Base-by-base conservation (phyloP, 2,888 invertebrate genomes). In the Sclerodermus sp. region DNA sequence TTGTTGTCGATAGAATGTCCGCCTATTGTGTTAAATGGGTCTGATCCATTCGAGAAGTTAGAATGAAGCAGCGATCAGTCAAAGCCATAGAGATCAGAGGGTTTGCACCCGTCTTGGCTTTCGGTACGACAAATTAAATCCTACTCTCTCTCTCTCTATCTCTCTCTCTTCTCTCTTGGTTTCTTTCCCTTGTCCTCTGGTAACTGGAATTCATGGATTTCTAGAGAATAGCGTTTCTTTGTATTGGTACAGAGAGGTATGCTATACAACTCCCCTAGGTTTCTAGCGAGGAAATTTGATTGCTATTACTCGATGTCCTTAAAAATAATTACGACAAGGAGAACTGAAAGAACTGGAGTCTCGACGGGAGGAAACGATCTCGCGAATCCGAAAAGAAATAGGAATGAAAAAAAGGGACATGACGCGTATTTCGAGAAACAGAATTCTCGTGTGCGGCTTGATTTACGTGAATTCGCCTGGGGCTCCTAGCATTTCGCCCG, bases 41-140 rank as follows among this genome's bases (percentile, higher is more conserved):
- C n/a, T 23, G 23, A 23, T 23, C 23, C 3, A 8, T 40, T 14
- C 15, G 3, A 23, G 32, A 45, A 39, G 38, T 49, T 39, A 23
- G 23, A 39, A 40, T 17, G 34, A 14, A 29, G 23, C 29, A 39
- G 39, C 34, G 23, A 50, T 17, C 23, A 4, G 31, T 39, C 30
- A 23, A 54, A 51, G 54, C 51, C 51, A 47, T 31, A 23, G 37
- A 53, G 51, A 58, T 58, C 59, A 55, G 55, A 60, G 53, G 51
- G 55, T 53, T 58, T 53, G 53, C 51, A 58, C 55, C 51, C 51
- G 34, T 42, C 55, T 48, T 56, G 55, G 58, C 52, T 60, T 53
- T 50, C 53, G 44, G 51, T 53, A 48, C 52, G 58, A 62, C 56
- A 61, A 61, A 60, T 62, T 60, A 62, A 61, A 59, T 59, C 59